Evolutionary conservation across 2,888 invertebrate genomes (phyloP).

Genomic region (Himalopsyche japonica): DNA sequence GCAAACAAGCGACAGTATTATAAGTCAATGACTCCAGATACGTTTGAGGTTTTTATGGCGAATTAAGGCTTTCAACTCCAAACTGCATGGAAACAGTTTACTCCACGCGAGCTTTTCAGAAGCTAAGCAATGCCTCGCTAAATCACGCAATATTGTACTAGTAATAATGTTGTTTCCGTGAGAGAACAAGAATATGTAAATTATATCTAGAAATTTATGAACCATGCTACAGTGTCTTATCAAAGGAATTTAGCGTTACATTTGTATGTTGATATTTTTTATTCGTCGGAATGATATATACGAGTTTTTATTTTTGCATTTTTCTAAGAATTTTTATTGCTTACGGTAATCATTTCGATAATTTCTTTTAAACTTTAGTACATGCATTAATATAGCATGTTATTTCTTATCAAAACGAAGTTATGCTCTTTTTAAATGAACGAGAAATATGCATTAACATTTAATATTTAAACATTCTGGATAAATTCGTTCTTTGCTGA

Average conservation of each 20-base stretch:
- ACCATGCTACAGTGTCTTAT: background rate
- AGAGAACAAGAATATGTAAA: slow-evolving; percentile 1
- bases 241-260: background rate
- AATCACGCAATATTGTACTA: background rate
- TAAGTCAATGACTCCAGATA: background rate
- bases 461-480: no score
- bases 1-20: background rate
- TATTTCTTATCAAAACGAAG: no score
- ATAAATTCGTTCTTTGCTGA: no score
- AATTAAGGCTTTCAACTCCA: background rate
- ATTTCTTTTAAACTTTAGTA: no score
- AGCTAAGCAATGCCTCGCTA: background rate
- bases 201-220: slow-evolving; percentile 8
- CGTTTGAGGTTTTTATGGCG: background rate
- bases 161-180: slow-evolving; percentile 16
- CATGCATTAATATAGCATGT: no score
- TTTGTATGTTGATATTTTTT: background rate
- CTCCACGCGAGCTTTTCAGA: background rate
- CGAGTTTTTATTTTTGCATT: background rate
- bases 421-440: no score
- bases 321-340: background rate
- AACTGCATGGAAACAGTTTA: background rate
- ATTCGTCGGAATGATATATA: background rate
- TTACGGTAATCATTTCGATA: background rate
- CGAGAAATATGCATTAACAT: no score